Evolutionary conservation across 2,888 invertebrate genomes (phyloP).

Genomic region (Nudaria mundana): DNA sequence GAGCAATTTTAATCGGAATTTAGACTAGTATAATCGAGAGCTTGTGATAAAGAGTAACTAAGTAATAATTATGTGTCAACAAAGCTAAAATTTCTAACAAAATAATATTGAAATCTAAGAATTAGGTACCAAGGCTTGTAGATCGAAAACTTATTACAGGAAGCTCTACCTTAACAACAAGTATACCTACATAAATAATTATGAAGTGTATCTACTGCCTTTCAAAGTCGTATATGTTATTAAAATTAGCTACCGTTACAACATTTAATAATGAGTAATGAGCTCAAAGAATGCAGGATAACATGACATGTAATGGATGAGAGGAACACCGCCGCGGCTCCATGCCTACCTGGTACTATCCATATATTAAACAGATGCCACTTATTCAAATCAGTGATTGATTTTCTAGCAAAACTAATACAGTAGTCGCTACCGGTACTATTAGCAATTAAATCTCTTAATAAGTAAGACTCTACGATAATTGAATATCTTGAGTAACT

Average conservation of each 20-base stretch:
- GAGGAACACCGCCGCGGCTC: conserved; percentile 34
- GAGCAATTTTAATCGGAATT: too few relatives aligned
- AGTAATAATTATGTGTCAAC: too few relatives aligned
- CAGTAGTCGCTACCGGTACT: conserved; percentile 60
- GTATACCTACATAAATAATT: not conserved
- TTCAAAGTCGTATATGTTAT: conserved; percentile 6
- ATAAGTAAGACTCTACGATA: conserved; percentile 27
- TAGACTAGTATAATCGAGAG: too few relatives aligned
- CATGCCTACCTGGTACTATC: conserved; percentile 27
- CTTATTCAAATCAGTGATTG: conserved; percentile 63
- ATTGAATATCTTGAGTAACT: conserved; percentile 15
- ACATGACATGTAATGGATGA: conserved; percentile 49
- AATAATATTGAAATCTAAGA: too few relatives aligned
- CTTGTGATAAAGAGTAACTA: too few relatives aligned
- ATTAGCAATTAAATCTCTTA: conserved; percentile 41
- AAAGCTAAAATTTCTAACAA: too few relatives aligned
- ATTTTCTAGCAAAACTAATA: conserved; percentile 60
- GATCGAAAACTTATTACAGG: too few relatives aligned
- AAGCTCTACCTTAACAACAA: too few relatives aligned
- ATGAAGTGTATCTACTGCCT: conserved; percentile 1
- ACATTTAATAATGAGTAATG: conserved; percentile 74
- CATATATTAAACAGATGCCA: conserved; percentile 46
- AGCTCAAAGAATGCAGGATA: conserved; percentile 61
- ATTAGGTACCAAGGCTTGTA: too few relatives aligned
- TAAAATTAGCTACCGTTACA: conserved; percentile 53